phyloP scores from a whole-genome alignment of 2,888 invertebrate species.

The Kryphioiulus occultus region DNA sequence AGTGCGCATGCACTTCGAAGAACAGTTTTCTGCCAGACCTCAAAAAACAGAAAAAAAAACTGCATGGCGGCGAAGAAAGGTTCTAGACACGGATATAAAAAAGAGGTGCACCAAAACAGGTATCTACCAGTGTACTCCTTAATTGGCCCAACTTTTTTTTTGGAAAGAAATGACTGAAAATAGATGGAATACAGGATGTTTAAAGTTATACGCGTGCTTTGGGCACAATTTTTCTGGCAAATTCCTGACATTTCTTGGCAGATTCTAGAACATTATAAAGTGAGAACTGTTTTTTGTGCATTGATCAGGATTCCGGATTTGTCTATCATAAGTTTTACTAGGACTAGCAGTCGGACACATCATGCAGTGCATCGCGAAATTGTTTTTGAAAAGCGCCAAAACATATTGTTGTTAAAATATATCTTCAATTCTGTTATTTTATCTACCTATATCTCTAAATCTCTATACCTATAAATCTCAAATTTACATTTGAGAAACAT shows the following conservation, averaged over 20 bases:
- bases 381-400: too few relatives aligned
- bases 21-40: slow-evolving; percentile 4
- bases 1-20: slow-evolving; percentile 6
- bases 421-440: too few relatives aligned
- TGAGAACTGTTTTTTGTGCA: not conserved
- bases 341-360: too few relatives aligned
- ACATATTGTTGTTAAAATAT: too few relatives aligned
- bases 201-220: not conserved
- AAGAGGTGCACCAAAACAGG: not conserved
- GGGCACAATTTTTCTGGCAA: not conserved
- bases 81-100: not conserved
- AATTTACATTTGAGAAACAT: too few relatives aligned
- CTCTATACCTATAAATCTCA: too few relatives aligned
- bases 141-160: not conserved
- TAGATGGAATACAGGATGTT: not conserved
- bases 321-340: not conserved
- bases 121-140: not conserved
- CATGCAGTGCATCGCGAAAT: too few relatives aligned
- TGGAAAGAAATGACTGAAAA: not conserved
- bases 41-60: not conserved
- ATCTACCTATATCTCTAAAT: too few relatives aligned
- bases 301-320: not conserved
- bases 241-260: not conserved
- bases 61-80: not conserved
- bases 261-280: not conserved